Conservation (phyloP, 2,888 invertebrate genomes). For the Serrognathus titanus region DNA sequence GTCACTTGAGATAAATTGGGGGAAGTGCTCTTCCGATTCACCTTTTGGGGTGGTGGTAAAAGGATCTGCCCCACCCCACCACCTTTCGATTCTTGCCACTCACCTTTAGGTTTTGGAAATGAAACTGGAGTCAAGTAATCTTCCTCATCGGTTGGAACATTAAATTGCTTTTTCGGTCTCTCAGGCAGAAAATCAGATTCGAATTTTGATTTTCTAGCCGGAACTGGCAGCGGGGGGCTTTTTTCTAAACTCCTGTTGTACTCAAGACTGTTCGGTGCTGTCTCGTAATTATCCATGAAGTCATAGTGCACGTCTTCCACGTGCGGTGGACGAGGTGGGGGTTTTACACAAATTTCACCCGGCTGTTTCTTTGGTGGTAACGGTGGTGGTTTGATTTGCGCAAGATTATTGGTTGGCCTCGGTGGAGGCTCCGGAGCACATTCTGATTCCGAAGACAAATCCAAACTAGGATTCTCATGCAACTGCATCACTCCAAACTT, state of each 20-base stretch:
- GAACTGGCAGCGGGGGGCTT: slow-evolving; percentile 61
- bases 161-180: slow-evolving; percentile 42
- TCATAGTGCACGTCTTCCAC: slow-evolving; percentile 56
- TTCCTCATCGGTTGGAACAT: slow-evolving; percentile 48
- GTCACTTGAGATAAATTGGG: slow-evolving; percentile 27
- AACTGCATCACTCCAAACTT: slow-evolving; percentile 25
- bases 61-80: slow-evolving; percentile 39
- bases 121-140: slow-evolving; percentile 68
- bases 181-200: slow-evolving; percentile 52
- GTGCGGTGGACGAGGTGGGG: slow-evolving; percentile 63
- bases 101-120: slow-evolving; percentile 48
- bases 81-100: slow-evolving; percentile 7
- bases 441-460: slow-evolving; percentile 45
- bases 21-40: slow-evolving; percentile 32
- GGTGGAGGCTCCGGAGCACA: slow-evolving; percentile 66
- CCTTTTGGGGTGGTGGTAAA: slow-evolving; percentile 51
- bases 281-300: slow-evolving; percentile 53
- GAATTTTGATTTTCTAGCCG: slow-evolving; percentile 54
- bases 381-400: slow-evolving; percentile 67
- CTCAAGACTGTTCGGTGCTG: slow-evolving; percentile 35
- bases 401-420: slow-evolving; percentile 59
- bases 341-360: slow-evolving; percentile 57
- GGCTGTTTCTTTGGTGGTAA: slow-evolving; percentile 68
- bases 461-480: slow-evolving; percentile 43
- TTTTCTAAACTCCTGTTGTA: slow-evolving; percentile 34